phyloP scores from a whole-genome alignment of 2,888 invertebrate species.

The Lottia scabra region DNA sequence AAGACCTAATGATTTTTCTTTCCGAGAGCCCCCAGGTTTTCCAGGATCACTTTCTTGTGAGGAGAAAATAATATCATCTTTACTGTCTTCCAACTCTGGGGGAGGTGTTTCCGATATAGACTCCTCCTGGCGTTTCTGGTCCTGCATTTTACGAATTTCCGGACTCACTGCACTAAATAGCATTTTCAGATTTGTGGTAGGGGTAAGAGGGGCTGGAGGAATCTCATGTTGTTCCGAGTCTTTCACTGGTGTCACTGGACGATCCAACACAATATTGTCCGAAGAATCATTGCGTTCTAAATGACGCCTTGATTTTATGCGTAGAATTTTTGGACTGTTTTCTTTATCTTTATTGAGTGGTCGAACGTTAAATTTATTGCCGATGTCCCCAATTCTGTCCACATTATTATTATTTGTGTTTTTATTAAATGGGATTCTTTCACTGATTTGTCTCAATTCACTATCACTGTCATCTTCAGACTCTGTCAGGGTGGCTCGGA shows the following conservation, averaged over 20 bases:
- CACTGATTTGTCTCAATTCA: slow-evolving; percentile 33
- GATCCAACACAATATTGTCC: slow-evolving; percentile 25
- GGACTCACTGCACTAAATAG: slow-evolving; percentile 76
- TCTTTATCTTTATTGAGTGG: slow-evolving; percentile 26
- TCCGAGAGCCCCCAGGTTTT: slow-evolving; percentile 48
- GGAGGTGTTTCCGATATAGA: neutral
- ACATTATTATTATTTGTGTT: slow-evolving; percentile 27
- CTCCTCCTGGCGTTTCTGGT: slow-evolving; percentile 27
- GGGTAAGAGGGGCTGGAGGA: slow-evolving; percentile 72
- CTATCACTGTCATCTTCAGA: slow-evolving; percentile 40
- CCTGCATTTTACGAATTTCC: slow-evolving; percentile 55
- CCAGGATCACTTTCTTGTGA: slow-evolving; percentile 33
- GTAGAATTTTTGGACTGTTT: slow-evolving; percentile 17
- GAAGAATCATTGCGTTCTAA: slow-evolving; percentile 15
- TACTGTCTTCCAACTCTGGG: slow-evolving; percentile 24
- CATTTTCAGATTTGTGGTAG: slow-evolving; percentile 78
- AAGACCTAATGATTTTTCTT: slow-evolving; percentile 66
- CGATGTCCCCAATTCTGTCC: neutral
- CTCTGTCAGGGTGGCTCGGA: slow-evolving; percentile 31
- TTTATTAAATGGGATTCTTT: slow-evolving; percentile 44
- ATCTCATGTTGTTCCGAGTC: neutral
- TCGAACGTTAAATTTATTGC: neutral
- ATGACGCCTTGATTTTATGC: slow-evolving; percentile 10
- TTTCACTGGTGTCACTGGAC: slow-evolving; percentile 37
- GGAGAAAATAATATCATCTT: slow-evolving; percentile 23